Evolutionary conservation across 1,140 invertebrate species (phyloP).

Genomic region (Diabrotica undecimpunctata): DNA sequence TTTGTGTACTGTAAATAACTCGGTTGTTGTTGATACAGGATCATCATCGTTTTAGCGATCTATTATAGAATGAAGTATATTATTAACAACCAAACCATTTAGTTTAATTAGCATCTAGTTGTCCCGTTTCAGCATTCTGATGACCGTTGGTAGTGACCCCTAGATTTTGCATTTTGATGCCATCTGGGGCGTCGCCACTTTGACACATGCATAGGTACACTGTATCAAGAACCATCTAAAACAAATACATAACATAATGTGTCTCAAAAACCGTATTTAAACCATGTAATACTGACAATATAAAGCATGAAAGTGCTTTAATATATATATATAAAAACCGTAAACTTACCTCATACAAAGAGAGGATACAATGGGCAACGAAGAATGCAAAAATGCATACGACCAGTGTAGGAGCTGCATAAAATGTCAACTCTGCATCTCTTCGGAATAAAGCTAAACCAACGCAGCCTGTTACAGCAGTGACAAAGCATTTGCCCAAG

Average conservation of each 20-base stretch:
- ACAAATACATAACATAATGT: constrained; percentile 17
- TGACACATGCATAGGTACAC: constrained; percentile 93
- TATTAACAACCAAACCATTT: no score
- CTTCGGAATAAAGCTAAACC: constrained; percentile 72
- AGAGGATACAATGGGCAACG: constrained; percentile 88
- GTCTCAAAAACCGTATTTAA: no score
- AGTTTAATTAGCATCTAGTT: constrained; percentile 29
- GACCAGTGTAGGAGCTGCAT: constrained; percentile 80
- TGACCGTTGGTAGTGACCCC: constrained; percentile 52
- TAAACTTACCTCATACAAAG: constrained; percentile 80
- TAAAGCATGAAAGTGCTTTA: no score
- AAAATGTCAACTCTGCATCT: constrained; percentile 70
- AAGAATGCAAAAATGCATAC: constrained; percentile 89
- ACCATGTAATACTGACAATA: no score
- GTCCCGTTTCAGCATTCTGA: constrained; percentile 36
- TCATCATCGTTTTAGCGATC: no score
- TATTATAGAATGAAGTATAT: no score
- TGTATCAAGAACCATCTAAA: constrained; percentile 91
- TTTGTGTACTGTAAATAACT: no score
- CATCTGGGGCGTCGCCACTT: constrained; percentile 55
- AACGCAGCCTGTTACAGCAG: constrained; percentile 69
- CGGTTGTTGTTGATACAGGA: no score
- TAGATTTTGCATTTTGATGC: constrained; percentile 50
- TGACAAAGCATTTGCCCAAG: constrained; percentile 85
- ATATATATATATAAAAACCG: no score